Base-by-base conservation (phyloP, 1,140 invertebrate genomes). In the Oedothorax gibbosus region DNA sequence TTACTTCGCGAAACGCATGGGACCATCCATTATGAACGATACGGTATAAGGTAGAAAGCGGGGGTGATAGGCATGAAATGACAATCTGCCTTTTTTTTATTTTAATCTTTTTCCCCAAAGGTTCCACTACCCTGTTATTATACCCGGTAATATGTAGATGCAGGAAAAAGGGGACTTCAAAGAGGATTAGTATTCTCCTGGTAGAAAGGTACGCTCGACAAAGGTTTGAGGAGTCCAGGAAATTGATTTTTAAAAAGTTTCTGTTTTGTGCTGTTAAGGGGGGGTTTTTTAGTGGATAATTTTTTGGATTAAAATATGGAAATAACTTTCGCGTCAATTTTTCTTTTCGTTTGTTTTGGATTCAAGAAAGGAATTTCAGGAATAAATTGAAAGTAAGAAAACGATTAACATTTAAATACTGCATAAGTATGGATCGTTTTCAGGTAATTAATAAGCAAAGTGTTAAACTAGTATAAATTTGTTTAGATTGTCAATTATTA, bases 51-150 rank as follows among this genome's bases (percentile, higher is more conserved):
- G 57, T 20, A 50, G 49, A 14, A 76, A 50, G 60, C 15, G 15
- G 56, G 18, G 35, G 60, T 21, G 60, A 65, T 50, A 64, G 64
- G 77, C 65, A 79, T 79, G 56, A 79, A 79, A 79, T 79, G 77
- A 79, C 77, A 79, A 68, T 68, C 64, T 79, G 50, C 51, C 35
- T 54, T 54, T 64, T 78, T 77, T 53, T 71, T 20, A 15, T 73
- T 56, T 66, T 21, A 68, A 68, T 68, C 77, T 66, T 68, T 54
- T 64, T 64, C 20, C 57, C 75, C 60, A 1, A 51, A 62, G 21
- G 57, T 65, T 50, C 75, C 49, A 21, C 51, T 64, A 51, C 75
- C 75, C 65, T 77, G 75, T 77, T 77, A 77, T 65, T 77, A 65
- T 56, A 77, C 15, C 21, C 49, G 60, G 51, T 64, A 77, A 57